phyloP scores from a whole-genome alignment of 2,888 invertebrate genomes.

The Orthonevra nobilis region DNA sequence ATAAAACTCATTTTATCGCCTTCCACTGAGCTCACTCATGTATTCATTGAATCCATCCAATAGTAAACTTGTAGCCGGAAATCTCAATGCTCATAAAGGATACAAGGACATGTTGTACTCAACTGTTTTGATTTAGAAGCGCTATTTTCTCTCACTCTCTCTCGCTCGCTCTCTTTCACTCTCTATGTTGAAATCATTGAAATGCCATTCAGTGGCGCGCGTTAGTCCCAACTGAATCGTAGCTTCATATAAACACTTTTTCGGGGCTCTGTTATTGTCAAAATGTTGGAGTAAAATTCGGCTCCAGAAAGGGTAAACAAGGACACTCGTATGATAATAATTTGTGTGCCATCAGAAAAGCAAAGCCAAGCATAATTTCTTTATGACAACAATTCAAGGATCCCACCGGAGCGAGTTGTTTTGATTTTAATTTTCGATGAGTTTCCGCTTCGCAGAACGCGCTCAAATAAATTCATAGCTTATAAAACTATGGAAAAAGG shows the following conservation, averaged over 20 bases:
- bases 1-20: conserved; percentile 65
- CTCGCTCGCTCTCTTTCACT: too few relatives aligned
- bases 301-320: background rate
- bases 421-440: conserved; percentile 65
- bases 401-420: conserved; percentile 17
- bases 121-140: too few relatives aligned
- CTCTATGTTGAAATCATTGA: conserved; percentile 56
- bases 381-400: conserved; percentile 35
- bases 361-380: too few relatives aligned
- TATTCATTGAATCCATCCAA: conserved; percentile 65
- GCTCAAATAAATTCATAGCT: conserved; percentile 41
- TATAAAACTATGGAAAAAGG: conserved; percentile 52
- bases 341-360: too few relatives aligned
- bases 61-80: conserved; percentile 44
- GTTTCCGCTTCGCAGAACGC: conserved; percentile 5
- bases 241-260: conserved; percentile 53
- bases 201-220: conserved; percentile 1
- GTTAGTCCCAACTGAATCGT: background rate
- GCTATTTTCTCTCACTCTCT: too few relatives aligned
- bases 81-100: conserved; percentile 64
- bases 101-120: conserved; percentile 59
- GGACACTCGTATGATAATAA: too few relatives aligned
- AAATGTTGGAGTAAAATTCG: too few relatives aligned
- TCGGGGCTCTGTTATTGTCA: conserved; percentile 22
- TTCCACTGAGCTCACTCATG: conserved; percentile 43